Evolutionary conservation across 2,113 vertebrate genomes (phyloP).

Genomic region (Tachuris rubrigastra): DNA sequence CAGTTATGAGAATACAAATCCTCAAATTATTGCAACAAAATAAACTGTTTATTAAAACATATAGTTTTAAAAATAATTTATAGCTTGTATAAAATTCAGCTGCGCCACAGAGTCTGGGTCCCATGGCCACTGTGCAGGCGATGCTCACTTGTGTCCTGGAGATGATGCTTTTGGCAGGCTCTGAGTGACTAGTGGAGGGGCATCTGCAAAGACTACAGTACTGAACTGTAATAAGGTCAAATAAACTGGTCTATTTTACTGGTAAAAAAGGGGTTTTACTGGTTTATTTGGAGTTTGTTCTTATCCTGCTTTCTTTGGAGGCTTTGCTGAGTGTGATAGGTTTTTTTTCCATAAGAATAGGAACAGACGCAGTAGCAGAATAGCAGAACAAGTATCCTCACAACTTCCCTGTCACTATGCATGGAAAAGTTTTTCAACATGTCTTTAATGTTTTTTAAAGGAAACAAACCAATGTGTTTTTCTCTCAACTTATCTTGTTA

Average conservation of each 20-base stretch:
- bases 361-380: not conserved
- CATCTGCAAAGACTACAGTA: not conserved
- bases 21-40: conserved; percentile 22
- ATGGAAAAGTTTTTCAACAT: not conserved
- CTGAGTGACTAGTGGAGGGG: not conserved
- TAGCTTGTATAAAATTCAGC: not conserved
- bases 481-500: not conserved
- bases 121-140: not conserved
- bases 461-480: not conserved
- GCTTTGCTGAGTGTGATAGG: not conserved
- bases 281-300: not conserved
- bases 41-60: not conserved
- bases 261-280: not conserved
- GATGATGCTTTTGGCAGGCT: not conserved
- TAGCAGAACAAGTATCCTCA: not conserved
- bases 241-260: not conserved
- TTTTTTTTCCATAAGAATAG: not conserved
- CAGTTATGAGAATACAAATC: conserved; percentile 17
- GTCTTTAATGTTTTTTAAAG: not conserved
- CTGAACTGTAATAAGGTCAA: not conserved
- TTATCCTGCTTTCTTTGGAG: not conserved
- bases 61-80: not conserved
- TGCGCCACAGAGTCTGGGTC: not conserved
- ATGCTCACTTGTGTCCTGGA: not conserved
- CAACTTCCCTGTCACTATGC: not conserved